Percentiles rank a stretch among this genome's conserved stretches.
Conservation (phyloP, 37 sponge, comb jelly and placozoan genomes). For the Haliclona indistincta region DNA sequence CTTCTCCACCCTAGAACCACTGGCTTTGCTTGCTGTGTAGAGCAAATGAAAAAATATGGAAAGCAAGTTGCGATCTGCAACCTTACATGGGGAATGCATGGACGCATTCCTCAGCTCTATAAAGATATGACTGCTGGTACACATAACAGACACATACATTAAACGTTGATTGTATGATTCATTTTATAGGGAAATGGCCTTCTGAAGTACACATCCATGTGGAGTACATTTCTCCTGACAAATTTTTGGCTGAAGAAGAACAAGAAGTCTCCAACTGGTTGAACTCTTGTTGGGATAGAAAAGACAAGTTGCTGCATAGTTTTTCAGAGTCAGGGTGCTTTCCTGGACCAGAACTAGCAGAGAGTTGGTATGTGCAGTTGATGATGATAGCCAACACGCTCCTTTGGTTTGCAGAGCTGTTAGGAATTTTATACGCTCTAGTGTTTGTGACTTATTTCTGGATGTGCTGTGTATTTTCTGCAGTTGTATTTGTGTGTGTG, state of each 20-base stretch:
- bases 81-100: constrained; percentile 43
- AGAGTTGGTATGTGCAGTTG: too few species aligned
- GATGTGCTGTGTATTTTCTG: too few species aligned
- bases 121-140: constrained; percentile 36
- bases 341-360: too few species aligned
- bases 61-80: constrained; percentile 17
- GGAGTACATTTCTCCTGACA: constrained; percentile 4
- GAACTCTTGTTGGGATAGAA: constrained; percentile 54
- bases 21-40: constrained; percentile 79
- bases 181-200: constrained; percentile 55
- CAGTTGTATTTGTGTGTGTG: too few species aligned
- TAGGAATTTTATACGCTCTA: too few species aligned
- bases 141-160: too few species aligned
- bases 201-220: constrained; percentile 67
- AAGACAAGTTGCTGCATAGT: constrained; percentile 60
- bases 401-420: too few species aligned
- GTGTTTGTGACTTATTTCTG: too few species aligned
- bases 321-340: constrained; percentile 28
- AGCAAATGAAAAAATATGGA: constrained; percentile 35
- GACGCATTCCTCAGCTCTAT: constrained; percentile 69
- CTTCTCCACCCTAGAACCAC: constrained; percentile 83
- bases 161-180: not conserved
- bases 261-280: constrained; percentile 59
- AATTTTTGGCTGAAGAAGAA: constrained; percentile 48
- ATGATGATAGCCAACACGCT: too few species aligned